These are phyloP conservation scores for Parnassius smintheus DNA, from an alignment of 2,888 invertebrate species.

Conservation along the genomic window DNA sequence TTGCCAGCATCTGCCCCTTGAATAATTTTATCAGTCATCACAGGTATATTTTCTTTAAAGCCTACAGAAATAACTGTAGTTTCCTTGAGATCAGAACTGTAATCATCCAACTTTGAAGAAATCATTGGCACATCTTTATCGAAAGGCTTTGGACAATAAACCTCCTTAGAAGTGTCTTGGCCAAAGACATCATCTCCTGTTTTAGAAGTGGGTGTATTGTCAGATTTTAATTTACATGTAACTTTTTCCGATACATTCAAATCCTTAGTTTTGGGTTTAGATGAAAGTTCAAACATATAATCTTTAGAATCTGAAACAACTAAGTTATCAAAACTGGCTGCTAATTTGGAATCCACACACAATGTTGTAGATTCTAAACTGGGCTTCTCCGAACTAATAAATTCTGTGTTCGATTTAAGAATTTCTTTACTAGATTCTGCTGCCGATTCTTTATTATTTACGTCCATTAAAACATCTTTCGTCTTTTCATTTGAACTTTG, in stretches of 20 bases:
- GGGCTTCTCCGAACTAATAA: neutral
- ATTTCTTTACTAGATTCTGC: neutral
- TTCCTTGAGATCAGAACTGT: constrained; percentile 12
- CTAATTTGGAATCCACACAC: neutral
- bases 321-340: neutral
- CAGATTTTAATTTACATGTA: constrained; percentile 8
- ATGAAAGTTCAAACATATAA: neutral
- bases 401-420: neutral
- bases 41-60: constrained; percentile 4
- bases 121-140: constrained; percentile 10
- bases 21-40: neutral
- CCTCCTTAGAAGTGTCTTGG: neutral
- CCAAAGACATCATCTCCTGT: neutral
- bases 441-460: neutral
- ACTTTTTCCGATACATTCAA: neutral
- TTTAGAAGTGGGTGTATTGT: neutral
- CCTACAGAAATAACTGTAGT: constrained; percentile 8
- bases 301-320: neutral
- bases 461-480: neutral
- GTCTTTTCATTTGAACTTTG: neutral
- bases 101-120: neutral
- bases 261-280: neutral
- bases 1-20: neutral
- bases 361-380: neutral
- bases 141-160: neutral